phyloP scores from a whole-genome alignment of 2,113 vertebrate species.

The Lanius ludovicianus region DNA sequence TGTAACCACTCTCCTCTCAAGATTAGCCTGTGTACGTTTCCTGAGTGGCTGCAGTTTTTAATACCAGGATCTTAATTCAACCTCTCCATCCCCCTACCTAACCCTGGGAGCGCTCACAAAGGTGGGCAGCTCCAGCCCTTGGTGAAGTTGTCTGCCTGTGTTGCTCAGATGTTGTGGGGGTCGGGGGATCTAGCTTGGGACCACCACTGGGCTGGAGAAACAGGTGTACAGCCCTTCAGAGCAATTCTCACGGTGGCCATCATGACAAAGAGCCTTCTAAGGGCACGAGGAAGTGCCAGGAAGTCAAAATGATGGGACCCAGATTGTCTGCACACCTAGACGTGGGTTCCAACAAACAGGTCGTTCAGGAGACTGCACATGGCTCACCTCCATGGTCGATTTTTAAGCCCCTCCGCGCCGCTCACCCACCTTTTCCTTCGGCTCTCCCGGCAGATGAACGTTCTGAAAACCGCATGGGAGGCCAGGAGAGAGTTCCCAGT shows the following conservation, averaged over 20 bases:
- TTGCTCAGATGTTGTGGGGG: background rate
- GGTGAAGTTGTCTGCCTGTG: background rate
- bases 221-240: background rate
- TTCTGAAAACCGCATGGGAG: background rate
- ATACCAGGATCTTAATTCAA: background rate
- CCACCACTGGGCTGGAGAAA: background rate
- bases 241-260: rapidly evolving
- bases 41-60: background rate
- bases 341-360: background rate
- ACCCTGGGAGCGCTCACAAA: background rate
- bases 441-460: background rate
- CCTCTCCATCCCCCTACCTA: background rate
- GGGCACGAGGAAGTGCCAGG: background rate
- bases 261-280: background rate
- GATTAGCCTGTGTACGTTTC: background rate
- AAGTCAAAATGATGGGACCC: background rate
- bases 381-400: background rate
- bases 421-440: background rate
- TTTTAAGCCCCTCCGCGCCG: rapidly evolving
- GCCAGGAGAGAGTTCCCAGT: background rate
- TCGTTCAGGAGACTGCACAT: background rate
- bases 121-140: background rate
- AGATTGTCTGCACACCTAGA: background rate
- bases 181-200: background rate
- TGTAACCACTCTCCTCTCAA: background rate